Conservation (phyloP, 53 echinoderm and acorn worm species). For the Hippasteria phrygiana region DNA sequence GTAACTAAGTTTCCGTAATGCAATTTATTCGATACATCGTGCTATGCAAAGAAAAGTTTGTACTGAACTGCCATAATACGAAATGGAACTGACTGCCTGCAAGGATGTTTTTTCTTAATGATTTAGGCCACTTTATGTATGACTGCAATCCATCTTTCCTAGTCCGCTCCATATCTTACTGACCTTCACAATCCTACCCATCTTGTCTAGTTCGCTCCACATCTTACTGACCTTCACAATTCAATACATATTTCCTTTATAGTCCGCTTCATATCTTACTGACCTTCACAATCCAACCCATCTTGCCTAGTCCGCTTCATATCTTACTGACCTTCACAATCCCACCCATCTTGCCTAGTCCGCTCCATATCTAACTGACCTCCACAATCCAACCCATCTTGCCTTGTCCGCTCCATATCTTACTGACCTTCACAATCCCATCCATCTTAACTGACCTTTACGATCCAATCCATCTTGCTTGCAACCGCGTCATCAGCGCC, state of each 20-base stretch:
- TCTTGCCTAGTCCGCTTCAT: no score
- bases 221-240: no score
- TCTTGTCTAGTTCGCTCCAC: no score
- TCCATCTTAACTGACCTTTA: background rate
- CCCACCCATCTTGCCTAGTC: background rate
- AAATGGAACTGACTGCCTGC: background rate
- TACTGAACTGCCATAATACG: background rate
- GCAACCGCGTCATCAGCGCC: no score
- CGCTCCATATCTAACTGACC: background rate
- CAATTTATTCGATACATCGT: background rate
- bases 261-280: background rate
- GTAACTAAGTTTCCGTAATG: background rate
- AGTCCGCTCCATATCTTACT: background rate
- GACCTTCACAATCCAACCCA: no score
- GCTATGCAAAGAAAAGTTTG: background rate
- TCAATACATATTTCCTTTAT: background rate
- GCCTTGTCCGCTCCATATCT: no score
- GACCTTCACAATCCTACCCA: no score
- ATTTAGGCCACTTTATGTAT: background rate
- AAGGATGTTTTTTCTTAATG: background rate
- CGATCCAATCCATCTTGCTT: no score
- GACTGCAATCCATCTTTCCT: background rate
- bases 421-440: background rate
- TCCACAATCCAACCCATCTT: no score
- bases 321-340: background rate